phyloP scores from a whole-genome alignment of 2,113 vertebrate genomes.

The Rattus rattus region DNA sequence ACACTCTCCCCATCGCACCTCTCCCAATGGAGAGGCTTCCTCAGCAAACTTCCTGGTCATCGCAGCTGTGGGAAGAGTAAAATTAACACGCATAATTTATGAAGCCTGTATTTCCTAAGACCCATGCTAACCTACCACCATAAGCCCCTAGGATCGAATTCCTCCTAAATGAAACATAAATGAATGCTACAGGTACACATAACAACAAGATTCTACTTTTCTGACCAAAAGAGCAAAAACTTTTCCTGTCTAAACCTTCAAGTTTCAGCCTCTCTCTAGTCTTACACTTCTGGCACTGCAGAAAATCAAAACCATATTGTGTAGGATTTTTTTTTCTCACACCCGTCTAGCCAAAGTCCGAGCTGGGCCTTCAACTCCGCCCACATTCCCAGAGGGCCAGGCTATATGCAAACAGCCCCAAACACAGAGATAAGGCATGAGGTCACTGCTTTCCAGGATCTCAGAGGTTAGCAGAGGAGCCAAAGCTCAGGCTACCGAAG shows the following conservation, averaged over 20 bases:
- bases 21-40: not conserved
- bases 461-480: not conserved
- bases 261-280: not conserved
- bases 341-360: conserved; percentile 12
- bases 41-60: not conserved
- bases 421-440: not conserved
- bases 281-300: not conserved
- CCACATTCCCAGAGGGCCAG: conserved; percentile 11
- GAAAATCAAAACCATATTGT: conserved; percentile 15
- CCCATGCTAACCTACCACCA: conserved; percentile 5
- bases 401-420: not conserved
- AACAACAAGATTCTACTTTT: not conserved
- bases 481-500: not conserved
- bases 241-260: conserved; percentile 9
- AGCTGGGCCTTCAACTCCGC: conserved; percentile 22
- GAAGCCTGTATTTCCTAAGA: conserved; percentile 45
- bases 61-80: not conserved
- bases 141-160: conserved; percentile 11
- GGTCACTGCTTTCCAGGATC: conserved; percentile 19
- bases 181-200: not conserved
- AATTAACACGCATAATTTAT: conserved; percentile 30
- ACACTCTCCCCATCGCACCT: no score
- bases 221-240: conserved; percentile 30
- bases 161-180: not conserved
- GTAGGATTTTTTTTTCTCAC: conserved; percentile 19